These are phyloP conservation scores for Druon quercuslanigerum DNA, from an alignment of 1,140 invertebrate species.

Conservation along the genomic window DNA sequence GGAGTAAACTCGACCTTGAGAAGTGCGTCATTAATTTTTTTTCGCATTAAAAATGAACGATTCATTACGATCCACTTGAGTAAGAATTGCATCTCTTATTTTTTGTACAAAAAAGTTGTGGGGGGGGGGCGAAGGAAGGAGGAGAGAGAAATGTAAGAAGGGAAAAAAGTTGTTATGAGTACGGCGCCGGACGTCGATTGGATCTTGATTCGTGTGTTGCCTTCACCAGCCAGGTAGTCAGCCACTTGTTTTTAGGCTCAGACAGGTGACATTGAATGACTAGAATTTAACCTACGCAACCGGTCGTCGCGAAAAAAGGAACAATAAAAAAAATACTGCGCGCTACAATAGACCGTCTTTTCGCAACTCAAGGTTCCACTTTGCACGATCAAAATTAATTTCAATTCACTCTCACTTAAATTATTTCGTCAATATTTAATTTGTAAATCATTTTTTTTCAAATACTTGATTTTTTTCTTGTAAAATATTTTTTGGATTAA, in stretches of 20 bases:
- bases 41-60: slow-evolving; percentile 10
- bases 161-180: slow-evolving; percentile 18
- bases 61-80: slow-evolving; percentile 13
- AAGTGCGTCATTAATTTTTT: slow-evolving; percentile 28
- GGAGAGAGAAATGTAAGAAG: slow-evolving; percentile 5
- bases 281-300: slow-evolving; percentile 27
- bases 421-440: too few species aligned
- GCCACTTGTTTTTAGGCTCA: slow-evolving; percentile 25
- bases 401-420: too few species aligned
- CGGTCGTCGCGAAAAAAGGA: background rate
- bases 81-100: slow-evolving; percentile 18
- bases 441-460: too few species aligned
- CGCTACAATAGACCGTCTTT: background rate
- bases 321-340: background rate
- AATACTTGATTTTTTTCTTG: too few species aligned
- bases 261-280: slow-evolving; percentile 23
- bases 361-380: background rate
- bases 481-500: too few species aligned
- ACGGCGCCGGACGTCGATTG: slow-evolving; percentile 14
- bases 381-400: background rate
- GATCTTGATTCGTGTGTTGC: slow-evolving; percentile 26
- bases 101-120: background rate
- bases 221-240: background rate
- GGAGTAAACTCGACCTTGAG: slow-evolving; percentile 4
- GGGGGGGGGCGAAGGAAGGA: background rate